Conservation (phyloP, 1,140 invertebrate genomes). For the Drosophila simulans region DNA sequence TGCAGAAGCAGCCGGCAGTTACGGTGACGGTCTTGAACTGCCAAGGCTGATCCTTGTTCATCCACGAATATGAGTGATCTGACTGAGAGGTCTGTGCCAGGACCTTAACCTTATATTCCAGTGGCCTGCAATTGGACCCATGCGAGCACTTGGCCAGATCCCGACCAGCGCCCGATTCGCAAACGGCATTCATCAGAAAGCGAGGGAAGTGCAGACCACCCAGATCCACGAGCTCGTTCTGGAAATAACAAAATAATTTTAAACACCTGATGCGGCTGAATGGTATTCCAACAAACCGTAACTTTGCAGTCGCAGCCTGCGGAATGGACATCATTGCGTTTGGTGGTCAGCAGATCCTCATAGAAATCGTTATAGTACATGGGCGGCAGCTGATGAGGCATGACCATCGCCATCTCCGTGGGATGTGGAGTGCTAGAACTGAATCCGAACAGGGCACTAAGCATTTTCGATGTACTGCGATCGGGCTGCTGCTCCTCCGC, state of each 20-base stretch:
- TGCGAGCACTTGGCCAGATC: constrained; percentile 64
- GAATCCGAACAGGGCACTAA: constrained; percentile 55
- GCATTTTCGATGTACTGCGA: constrained; percentile 51
- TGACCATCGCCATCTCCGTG: constrained; percentile 34
- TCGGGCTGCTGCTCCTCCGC: constrained; percentile 14
- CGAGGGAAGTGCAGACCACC: constrained; percentile 71
- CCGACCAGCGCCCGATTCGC: constrained; percentile 53
- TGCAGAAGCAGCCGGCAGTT: constrained; percentile 79
- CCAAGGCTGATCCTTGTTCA: constrained; percentile 64
- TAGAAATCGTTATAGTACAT: constrained; percentile 77
- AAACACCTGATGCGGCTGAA: neutral
- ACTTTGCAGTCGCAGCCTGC: constrained; percentile 81
- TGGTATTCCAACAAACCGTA: constrained; percentile 49
- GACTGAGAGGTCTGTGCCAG: constrained; percentile 37
- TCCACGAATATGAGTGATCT: constrained; percentile 38
- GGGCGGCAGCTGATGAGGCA: constrained; percentile 57
- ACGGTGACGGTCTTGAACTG: constrained; percentile 76
- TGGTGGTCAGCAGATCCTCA: constrained; percentile 64
- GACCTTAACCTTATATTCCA: constrained; percentile 81
- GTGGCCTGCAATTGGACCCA: constrained; percentile 70
- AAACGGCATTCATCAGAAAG: constrained; percentile 76
- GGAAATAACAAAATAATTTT: neutral
- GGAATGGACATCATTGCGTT: constrained; percentile 65
- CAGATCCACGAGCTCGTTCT: constrained; percentile 76
- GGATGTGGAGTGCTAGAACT: constrained; percentile 20